Evolutionary conservation across 2,888 invertebrate genomes (phyloP), one percentile per base, ranked within the genome.

Genomic region (Drosophila greeni): DNA sequence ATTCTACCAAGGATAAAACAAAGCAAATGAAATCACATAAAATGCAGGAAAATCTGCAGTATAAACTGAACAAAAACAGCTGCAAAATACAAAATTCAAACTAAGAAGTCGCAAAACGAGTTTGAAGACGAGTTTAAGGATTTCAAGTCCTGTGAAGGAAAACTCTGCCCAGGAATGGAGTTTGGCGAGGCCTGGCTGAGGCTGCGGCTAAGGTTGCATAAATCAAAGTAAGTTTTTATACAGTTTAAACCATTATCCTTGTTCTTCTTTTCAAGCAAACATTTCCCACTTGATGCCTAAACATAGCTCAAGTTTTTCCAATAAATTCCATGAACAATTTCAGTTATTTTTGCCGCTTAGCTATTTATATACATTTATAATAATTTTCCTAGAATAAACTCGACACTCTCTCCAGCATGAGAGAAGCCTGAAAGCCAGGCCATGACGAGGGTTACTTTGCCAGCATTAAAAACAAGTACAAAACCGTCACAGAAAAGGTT

Each of bases 221-320:
- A 81, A 80, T 82, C 82, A 68, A 81, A 80, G 81, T 81, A 74
- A 81, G 81, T 81, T 82, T 23, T 33, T 60, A 47, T n/a, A n/a
- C n/a, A n/a, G n/a, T n/a, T n/a, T n/a, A n/a, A n/a, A n/a, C n/a
- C n/a, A n/a, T n/a, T n/a, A n/a, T n/a, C n/a, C n/a, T n/a, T n/a
- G n/a, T n/a, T n/a, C n/a, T n/a, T n/a, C n/a, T n/a, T n/a, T n/a
- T n/a, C n/a, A n/a, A n/a, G n/a, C n/a, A n/a, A n/a, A n/a, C n/a
- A n/a, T n/a, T n/a, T n/a, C n/a, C n/a, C n/a, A n/a, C n/a, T n/a
- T n/a, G n/a, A n/a, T n/a, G n/a, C n/a, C n/a, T 49, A 39, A 48
- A 58, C 34, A 48, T 34, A 42, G n/a, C 53, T 16, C 31, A 54
- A 68, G 68, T 68, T 68, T 43, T 23, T 3, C 57, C 70, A 52